Evolutionary conservation across 2,888 invertebrate species (phyloP).

Genomic region (Empis stercorea): DNA sequence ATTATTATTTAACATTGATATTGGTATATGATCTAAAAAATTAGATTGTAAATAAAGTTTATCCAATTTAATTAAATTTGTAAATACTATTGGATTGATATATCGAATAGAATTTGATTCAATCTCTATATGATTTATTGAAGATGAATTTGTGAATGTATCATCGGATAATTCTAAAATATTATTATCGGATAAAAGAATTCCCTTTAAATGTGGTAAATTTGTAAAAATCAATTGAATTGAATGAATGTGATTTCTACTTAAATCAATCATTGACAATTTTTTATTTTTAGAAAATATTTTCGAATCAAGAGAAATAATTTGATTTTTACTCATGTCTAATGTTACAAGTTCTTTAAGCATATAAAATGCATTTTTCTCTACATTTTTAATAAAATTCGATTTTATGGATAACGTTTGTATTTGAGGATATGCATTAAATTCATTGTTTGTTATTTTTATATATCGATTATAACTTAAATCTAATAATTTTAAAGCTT

Average conservation of each 20-base stretch:
- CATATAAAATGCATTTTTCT: constrained; percentile 56
- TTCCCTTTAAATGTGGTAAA: constrained; percentile 57
- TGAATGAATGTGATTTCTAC: constrained; percentile 71
- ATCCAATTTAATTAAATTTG: constrained; percentile 53
- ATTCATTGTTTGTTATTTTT: constrained; percentile 55
- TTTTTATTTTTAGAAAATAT: constrained; percentile 60
- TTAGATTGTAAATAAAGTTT: constrained; percentile 71
- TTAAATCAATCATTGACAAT: constrained; percentile 63
- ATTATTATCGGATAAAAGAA: constrained; percentile 72
- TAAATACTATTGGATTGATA: constrained; percentile 54
- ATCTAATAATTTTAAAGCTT: constrained; percentile 51
- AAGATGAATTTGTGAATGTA: constrained; percentile 55
- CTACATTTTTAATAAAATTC: constrained; percentile 60
- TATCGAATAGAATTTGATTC: constrained; percentile 66
- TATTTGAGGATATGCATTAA: constrained; percentile 59
- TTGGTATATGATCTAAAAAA: constrained; percentile 60
- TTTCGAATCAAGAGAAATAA: constrained; percentile 52
- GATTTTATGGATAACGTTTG: constrained; percentile 65
- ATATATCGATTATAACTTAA: constrained; percentile 69
- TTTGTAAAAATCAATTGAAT: constrained; percentile 64
- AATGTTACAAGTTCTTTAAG: constrained; percentile 58
- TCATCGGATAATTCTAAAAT: constrained; percentile 63
- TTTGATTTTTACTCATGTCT: constrained; percentile 71
- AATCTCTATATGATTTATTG: constrained; percentile 60
- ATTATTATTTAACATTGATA: constrained; percentile 54